Evolutionary conservation across 2,797 vertebrate species (phyloP), one percentile per base, ranked within the genome.

Genomic region (Emys orbicularis): DNA sequence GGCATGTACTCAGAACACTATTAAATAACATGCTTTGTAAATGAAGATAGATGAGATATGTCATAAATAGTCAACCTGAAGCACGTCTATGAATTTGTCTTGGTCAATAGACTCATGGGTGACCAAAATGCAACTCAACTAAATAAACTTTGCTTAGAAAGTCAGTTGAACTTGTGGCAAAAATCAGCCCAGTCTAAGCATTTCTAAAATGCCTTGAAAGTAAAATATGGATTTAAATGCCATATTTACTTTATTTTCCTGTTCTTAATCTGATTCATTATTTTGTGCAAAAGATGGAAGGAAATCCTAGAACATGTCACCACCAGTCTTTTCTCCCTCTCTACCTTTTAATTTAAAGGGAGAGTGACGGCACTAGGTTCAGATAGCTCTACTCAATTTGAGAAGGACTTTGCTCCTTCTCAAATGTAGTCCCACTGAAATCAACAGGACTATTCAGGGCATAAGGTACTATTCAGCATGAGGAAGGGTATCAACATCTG

Each of bases 21-120:
- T 90, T 89, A 92, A 92, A 88, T 80, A 90, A 81, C 52, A 83
- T 2, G 13, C 37, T n/a, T 61, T 54, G 53, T 81, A 87, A 90
- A 74, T 37, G 84, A 94, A 84, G 11, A 25, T 68, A 79, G 47
- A 84, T 83, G 74, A 95, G 77, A 82, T 18, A 88, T 18, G 10
- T 79, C 12, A 47, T 15, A 53, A n/a, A 50, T 76, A 90, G 50
- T 0, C 2, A 57, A 31, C 74, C 76, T 86, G 47, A 88, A 90
- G 86, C 0, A 0, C 53, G 61, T 3, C 65, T 81, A 6, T 57
- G 76, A 93, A 86, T 29, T 83, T 5, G 41, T 79, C 80, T 88
- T 88, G 61, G 44, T 8, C 92, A 89, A 65, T 4, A 7, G 37
- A 25, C n/a, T 94, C 68, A 80, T 87, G 77, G 29, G 41, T 2